A percentile compares a stretch with the other conserved stretches of the same genome.
Evolutionary conservation across 92 coral and sea anemone genomes (phyloP).

Genomic region (Blastomussa wellsi): DNA sequence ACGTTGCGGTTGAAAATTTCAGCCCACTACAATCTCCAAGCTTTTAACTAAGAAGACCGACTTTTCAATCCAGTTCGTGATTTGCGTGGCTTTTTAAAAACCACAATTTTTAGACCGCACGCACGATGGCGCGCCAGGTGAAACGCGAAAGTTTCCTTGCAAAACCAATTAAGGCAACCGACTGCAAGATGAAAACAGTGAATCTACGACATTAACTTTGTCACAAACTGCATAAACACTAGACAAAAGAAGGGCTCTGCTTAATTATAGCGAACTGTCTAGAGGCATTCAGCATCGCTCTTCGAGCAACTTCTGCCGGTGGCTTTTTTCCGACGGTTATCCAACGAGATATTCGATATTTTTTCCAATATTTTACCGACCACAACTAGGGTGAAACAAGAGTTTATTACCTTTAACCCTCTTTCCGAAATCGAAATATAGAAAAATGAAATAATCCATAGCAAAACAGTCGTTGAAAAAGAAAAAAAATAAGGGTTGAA

Average conservation of each 20-base stretch:
- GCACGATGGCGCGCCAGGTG: not conserved
- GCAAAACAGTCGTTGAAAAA: not conserved
- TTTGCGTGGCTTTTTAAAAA: conserved; percentile 2
- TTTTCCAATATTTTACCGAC: not conserved
- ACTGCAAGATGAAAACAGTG: not conserved
- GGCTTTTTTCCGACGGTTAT: not conserved
- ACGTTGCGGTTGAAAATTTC: not conserved
- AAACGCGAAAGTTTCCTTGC: not conserved
- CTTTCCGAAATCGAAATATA: not conserved
- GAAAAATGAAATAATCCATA: not conserved
- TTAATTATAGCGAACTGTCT: not conserved
- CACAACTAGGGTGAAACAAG: not conserved
- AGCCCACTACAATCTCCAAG: not conserved
- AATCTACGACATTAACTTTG: not conserved
- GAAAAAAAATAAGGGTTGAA: not conserved
- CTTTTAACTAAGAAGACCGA: not conserved
- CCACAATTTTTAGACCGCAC: not conserved
- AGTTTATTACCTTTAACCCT: not conserved
- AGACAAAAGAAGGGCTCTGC: not conserved
- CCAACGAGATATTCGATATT: not conserved
- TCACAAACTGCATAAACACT: not conserved
- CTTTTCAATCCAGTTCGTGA: not conserved
- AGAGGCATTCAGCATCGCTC: not conserved
- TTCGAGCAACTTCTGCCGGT: too few species aligned
- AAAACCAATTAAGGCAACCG: not conserved